Evolutionary conservation across 1,140 invertebrate species (phyloP), one percentile per base, ranked within the genome.

Genomic region (Melanaphis sacchari): DNA sequence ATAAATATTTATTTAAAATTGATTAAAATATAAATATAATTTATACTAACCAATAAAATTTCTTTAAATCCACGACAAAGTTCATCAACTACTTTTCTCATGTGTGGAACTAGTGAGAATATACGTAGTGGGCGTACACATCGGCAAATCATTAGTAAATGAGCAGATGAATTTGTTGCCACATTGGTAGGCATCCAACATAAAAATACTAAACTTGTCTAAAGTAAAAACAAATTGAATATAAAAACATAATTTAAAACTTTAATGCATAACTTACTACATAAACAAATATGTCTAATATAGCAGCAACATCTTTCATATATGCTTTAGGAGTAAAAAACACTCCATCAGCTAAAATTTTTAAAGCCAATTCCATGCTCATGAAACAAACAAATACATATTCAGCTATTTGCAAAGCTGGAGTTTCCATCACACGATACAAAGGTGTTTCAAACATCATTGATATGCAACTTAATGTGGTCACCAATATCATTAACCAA

Each of bases 271-370:
- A 76, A 95, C 96, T 96, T 96, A 99, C 99, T 94, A 98, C 96
- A 95, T 99, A 99, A 94, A 99, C 99, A 95, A 99, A 99, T 40
- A 99, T 97, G 95, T 99, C 99, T 92, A 99, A 96, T 41, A 99
- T 97, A 1, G 99, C 99, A 66, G 99, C 99, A 89, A 99, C 98
- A 95, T 99, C 99, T 96, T 99, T 99, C 26, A 99, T 97, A 94
- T 99, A 98, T 1, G 99, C 99, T 95, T 99, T 99, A 0, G 99
- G 99, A 22, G 99, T 99, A 95, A 99, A 99, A 95, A 99, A 98
- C 40, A 99, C 96, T 38, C 99, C 99, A 96, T 99, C 98, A 0
- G 99, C 99, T 59, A 99, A 95, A 49, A 99, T 98, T 96, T 99
- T 99, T 24, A 99, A 95, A 0, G 97, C 97, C 94, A 99, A 96